Base-by-base conservation (phyloP, 2,113 vertebrate genomes). In the Ceyx melanurus region DNA sequence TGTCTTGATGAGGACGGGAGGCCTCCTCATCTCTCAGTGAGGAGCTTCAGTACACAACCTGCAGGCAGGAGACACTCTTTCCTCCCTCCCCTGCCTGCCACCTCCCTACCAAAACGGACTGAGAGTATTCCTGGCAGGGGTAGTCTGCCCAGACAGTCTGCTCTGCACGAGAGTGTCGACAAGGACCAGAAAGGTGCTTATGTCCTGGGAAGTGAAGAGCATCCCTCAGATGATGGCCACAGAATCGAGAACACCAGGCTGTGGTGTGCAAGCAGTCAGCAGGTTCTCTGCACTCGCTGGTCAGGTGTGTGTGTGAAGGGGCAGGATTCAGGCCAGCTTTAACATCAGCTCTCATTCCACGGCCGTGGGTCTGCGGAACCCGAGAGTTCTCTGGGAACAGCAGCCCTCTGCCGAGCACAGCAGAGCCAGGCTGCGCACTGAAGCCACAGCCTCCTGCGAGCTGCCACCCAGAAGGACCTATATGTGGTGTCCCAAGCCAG, bases 391-490 rank as follows among this genome's bases (percentile, higher is more conserved):
- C 46, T 3, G 9, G 64, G 56, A 60, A 43, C 76, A n/a, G 7
- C 37, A 77, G 37, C 35, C 37, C 71, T 37, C 20, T 0, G 1
- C n/a, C 0, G 5, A 64, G 35, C 1, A 0, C 1, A 3, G 62
- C 73, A 46, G 33, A 3, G 19, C 56, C 25, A 7, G 57, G 45
- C 64, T 72, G 48, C 1, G 0, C 11, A 61, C 67, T 1, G 5
- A 70, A 70, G 75, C 43, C 0, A 0, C 61, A 62, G 61, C 35
- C 28, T 58, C 50, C 62, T 3, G 3, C 42, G 16, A 26, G 6
- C 66, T 42, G 58, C 57, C 60, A 64, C 61, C 75, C 22, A 37
- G 42, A 33, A 42, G 53, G 65, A 67, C 51, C 29, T 31, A 62
- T 57, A 18, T 42, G 50, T 29, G 20, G 14, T 73, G 62, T 71